Conservation (phyloP, 2,797 vertebrate species). For the Fistularia tabacaria region DNA sequence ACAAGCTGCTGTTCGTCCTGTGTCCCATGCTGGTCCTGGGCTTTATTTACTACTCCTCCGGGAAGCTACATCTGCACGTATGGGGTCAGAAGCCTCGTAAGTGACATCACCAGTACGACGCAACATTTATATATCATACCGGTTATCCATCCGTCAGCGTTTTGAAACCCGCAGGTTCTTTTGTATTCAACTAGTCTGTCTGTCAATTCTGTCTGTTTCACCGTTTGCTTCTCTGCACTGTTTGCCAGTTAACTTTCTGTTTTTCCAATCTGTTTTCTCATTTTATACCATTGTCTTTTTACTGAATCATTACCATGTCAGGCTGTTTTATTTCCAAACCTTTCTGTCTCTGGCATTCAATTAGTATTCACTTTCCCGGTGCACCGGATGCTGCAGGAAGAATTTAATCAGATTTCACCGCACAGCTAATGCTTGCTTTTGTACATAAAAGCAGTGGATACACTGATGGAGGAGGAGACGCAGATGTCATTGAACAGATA, state of each 20-base stretch:
- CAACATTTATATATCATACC: constrained; percentile 14
- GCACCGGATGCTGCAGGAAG: constrained; percentile 5
- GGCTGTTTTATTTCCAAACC: constrained; percentile 8
- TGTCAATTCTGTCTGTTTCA: constrained; percentile 10
- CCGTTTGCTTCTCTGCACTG: constrained; percentile 24
- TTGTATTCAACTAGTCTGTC: constrained; percentile 2
- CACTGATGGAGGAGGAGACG: not conserved
- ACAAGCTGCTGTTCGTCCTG: constrained; percentile 93
- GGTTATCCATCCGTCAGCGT: constrained; percentile 17
- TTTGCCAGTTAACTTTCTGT: constrained; percentile 5
- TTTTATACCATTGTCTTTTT: constrained; percentile 1
- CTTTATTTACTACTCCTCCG: constrained; percentile 94
- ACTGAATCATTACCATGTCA: constrained; percentile 9
- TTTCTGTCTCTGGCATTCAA: constrained; percentile 4
- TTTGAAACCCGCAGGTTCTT: constrained; percentile 7
- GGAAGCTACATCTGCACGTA: constrained; percentile 87
- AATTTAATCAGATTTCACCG: constrained; percentile 26
- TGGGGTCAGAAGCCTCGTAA: constrained; percentile 94
- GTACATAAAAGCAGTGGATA: not conserved
- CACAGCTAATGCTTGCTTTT: constrained; percentile 1
- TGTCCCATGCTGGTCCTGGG: constrained; percentile 93
- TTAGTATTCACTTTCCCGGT: constrained; percentile 13
- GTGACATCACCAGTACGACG: constrained; percentile 56
- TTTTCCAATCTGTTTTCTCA: constrained; percentile 14
- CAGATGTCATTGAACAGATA: not conserved